phyloP scores from a whole-genome alignment of 2,888 invertebrate genomes.

The Standfussiana lucernea region DNA sequence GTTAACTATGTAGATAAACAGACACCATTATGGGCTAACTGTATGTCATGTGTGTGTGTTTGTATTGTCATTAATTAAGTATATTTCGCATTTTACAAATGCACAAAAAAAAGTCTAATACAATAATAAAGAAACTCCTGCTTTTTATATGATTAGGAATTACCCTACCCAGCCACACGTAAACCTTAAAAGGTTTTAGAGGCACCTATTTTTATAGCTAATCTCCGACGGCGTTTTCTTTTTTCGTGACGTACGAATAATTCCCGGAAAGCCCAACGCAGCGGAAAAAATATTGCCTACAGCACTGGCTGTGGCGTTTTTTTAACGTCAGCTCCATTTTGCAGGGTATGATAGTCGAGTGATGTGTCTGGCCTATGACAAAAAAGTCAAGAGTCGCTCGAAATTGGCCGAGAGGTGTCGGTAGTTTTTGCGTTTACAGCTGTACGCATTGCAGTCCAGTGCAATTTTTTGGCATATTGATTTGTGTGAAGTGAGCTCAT shows the following conservation, averaged over 20 bases:
- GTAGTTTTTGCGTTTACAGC: constrained; percentile 44
- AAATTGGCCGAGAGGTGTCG: constrained; percentile 57
- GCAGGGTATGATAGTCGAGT: constrained; percentile 69
- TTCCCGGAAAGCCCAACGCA: constrained; percentile 66
- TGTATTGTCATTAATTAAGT: background rate
- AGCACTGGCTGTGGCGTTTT: constrained; percentile 60
- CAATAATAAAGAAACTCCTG: background rate
- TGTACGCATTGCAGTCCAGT: constrained; percentile 31
- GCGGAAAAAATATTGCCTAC: constrained; percentile 71
- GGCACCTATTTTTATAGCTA: constrained; percentile 50
- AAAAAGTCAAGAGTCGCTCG: constrained; percentile 66
- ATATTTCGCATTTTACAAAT: background rate
- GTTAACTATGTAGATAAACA: too few species aligned
- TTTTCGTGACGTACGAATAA: constrained; percentile 63
- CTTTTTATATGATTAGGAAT: constrained; percentile 22
- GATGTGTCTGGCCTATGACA: constrained; percentile 70
- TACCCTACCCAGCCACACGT: background rate
- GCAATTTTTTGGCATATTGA: constrained; percentile 20
- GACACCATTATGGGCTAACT: background rate
- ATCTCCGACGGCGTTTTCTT: constrained; percentile 49
- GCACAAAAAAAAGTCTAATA: background rate
- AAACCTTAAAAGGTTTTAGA: constrained; percentile 39
- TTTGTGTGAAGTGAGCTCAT: constrained; percentile 4
- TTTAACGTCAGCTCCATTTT: constrained; percentile 70
- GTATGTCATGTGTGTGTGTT: too few species aligned